Conservation (phyloP, 2,113 vertebrate genomes). For the Heteronetta atricapilla region DNA sequence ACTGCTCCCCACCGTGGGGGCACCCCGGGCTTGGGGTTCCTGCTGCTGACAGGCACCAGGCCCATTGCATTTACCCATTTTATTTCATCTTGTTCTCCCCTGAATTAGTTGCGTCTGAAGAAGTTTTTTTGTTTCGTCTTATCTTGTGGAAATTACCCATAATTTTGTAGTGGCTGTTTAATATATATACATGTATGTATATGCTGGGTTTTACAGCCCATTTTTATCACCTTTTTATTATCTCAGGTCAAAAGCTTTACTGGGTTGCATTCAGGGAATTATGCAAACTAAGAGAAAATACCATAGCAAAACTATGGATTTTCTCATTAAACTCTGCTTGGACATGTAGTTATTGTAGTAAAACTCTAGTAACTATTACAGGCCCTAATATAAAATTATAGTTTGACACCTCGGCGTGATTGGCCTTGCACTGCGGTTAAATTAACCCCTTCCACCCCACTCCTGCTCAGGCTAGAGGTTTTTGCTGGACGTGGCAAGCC, state of each 20-base stretch:
- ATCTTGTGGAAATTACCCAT: slow-evolving; percentile 66
- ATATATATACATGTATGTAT: slow-evolving; percentile 60
- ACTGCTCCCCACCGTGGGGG: background rate
- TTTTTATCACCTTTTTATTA: slow-evolving; percentile 85
- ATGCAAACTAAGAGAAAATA: slow-evolving; percentile 87
- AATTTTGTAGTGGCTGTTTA: slow-evolving; percentile 67
- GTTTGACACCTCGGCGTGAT: slow-evolving; percentile 70
- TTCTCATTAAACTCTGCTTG: slow-evolving; percentile 87
- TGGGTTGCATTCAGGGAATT: slow-evolving; percentile 85
- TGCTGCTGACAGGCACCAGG: background rate
- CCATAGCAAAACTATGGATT: slow-evolving; percentile 86
- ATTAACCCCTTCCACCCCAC: slow-evolving; percentile 52
- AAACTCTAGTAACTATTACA: slow-evolving; percentile 85
- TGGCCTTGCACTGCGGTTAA: slow-evolving; percentile 63
- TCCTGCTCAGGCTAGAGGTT: background rate
- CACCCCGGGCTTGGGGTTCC: background rate
- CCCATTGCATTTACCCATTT: background rate
- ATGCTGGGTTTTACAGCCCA: slow-evolving; percentile 76
- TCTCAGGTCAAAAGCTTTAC: slow-evolving; percentile 84
- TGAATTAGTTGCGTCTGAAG: background rate
- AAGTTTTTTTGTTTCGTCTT: slow-evolving; percentile 21
- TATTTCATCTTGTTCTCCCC: background rate
- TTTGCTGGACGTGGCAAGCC: background rate
- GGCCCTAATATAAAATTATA: slow-evolving; percentile 87
- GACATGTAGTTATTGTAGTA: slow-evolving; percentile 86